Percentiles rank a stretch among this genome's conserved stretches.
phyloP scores from a whole-genome alignment of 1,140 invertebrate species.

The Aphaenogaster rudis region DNA sequence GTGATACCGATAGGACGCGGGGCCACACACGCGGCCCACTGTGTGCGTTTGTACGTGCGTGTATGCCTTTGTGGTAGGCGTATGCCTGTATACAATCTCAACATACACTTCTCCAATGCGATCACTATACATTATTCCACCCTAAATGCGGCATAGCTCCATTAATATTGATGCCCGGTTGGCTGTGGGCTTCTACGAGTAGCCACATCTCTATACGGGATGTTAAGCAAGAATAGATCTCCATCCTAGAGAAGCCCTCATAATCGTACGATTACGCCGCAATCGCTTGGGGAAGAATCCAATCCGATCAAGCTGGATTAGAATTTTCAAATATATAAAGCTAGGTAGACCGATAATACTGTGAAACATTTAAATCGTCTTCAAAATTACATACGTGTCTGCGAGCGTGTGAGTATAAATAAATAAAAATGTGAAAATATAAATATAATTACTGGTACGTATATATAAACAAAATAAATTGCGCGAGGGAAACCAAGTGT shows the following conservation, averaged over 20 bases:
- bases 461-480: background rate
- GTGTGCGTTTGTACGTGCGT: background rate
- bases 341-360: background rate
- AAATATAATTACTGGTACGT: background rate
- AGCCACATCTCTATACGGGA: constrained; percentile 42
- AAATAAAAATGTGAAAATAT: background rate
- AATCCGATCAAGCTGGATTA: background rate
- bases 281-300: background rate
- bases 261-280: constrained; percentile 27
- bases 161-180: constrained; percentile 71
- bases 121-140: constrained; percentile 73
- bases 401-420: background rate
- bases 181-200: constrained; percentile 34
- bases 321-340: background rate
- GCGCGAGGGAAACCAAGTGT: background rate
- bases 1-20: constrained; percentile 38
- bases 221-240: constrained; percentile 55
- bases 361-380: background rate
- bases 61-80: constrained; percentile 10
- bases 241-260: background rate
- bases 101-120: constrained; percentile 51
- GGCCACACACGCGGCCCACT: too few relatives aligned
- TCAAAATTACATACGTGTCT: background rate
- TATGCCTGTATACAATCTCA: constrained; percentile 43
- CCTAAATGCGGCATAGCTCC: constrained; percentile 65